Conservation (phyloP, 2,797 vertebrate species). For the Chromobotia macracanthus region DNA sequence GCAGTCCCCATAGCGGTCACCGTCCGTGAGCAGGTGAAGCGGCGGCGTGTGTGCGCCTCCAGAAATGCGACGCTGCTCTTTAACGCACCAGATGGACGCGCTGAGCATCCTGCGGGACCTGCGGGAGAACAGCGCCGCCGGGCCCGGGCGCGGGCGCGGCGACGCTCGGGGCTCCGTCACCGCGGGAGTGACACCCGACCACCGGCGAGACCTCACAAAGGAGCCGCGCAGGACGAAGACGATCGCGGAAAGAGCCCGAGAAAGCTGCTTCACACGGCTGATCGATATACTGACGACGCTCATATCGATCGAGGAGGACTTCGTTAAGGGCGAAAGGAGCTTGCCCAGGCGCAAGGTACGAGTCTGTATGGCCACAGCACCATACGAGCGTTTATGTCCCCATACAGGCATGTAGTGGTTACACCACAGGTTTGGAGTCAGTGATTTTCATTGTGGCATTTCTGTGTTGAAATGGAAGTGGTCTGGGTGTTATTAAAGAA, state of each 20-base stretch:
- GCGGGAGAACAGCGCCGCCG: neutral
- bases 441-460: too few relatives aligned
- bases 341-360: constrained; percentile 53
- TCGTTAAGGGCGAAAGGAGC: neutral
- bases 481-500: too few relatives aligned
- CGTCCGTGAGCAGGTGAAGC: too few relatives aligned
- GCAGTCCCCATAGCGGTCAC: too few relatives aligned
- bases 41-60: neutral
- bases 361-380: too few relatives aligned
- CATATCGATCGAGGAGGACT: constrained; percentile 50
- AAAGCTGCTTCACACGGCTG: constrained; percentile 38
- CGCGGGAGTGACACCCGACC: neutral
- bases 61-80: constrained; percentile 33
- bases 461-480: too few relatives aligned
- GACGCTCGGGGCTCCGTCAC: neutral
- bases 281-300: constrained; percentile 45
- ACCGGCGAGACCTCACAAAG: neutral
- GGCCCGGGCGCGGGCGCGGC: neutral
- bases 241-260: constrained; percentile 47
- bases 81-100: constrained; percentile 50
- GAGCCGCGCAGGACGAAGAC: constrained; percentile 3
- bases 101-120: constrained; percentile 48
- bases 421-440: too few relatives aligned
- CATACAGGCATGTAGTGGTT: too few relatives aligned
- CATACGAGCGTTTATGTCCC: neutral